phyloP scores from a whole-genome alignment of 2,888 invertebrate genomes.

The Pseudococcus viburni region DNA sequence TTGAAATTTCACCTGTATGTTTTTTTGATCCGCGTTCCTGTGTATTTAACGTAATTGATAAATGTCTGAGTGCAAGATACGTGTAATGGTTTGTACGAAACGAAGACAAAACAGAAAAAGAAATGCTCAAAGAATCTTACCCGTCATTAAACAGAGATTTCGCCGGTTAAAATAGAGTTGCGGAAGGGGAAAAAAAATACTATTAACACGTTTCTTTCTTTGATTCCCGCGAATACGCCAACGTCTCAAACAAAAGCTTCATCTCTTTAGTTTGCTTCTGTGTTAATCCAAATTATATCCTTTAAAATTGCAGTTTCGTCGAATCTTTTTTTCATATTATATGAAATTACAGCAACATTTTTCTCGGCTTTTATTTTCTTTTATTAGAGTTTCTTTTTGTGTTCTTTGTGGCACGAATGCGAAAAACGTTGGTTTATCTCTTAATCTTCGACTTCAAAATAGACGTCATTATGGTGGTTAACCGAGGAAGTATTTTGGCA shows the following conservation, averaged over 20 bases:
- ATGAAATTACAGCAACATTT: not conserved
- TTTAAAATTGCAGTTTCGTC: conserved; percentile 7
- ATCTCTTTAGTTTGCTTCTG: not conserved
- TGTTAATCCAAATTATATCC: conserved; percentile 31
- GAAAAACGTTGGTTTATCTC: not conserved
- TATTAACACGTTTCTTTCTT: conserved; percentile 22
- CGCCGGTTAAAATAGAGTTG: not conserved
- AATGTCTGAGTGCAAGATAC: not conserved
- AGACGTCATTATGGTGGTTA: not conserved
- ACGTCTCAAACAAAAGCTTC: not conserved
- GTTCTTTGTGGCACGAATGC: not conserved
- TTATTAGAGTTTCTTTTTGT: not conserved
- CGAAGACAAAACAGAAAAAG: not conserved
- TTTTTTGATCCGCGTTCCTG: not conserved
- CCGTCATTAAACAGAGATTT: conserved; percentile 27
- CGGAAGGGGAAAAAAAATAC: not conserved
- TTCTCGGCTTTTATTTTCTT: not conserved
- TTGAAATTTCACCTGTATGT: not conserved
- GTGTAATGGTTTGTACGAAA: conserved; percentile 10
- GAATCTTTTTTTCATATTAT: conserved; percentile 11
- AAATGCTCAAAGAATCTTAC: not conserved
- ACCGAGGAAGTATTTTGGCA: not conserved
- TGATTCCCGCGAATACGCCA: not conserved
- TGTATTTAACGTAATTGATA: not conserved
- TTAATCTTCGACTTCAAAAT: not conserved